Percentiles rank a stretch among this genome's conserved stretches.
These are phyloP conservation scores for Orientallactaga sibirica DNA, from an alignment of 2,797 vertebrate species.

Conservation along the genomic window DNA sequence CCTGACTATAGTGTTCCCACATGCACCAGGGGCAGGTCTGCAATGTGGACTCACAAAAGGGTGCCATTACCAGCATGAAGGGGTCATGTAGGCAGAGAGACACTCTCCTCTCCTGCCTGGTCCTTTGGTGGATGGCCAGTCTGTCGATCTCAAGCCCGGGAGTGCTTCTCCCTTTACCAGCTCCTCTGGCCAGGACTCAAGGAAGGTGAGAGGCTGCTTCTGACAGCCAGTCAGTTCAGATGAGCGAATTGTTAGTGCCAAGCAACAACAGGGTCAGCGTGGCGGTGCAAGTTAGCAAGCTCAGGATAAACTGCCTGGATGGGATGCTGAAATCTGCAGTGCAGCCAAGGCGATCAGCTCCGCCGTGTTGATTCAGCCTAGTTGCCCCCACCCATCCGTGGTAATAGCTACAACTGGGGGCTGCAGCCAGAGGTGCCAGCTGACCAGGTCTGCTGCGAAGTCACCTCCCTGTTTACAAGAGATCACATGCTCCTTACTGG, in stretches of 20 bases:
- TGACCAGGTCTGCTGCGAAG: not conserved
- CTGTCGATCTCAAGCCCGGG: not conserved
- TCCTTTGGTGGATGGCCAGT: not conserved
- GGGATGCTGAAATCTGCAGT: not conserved
- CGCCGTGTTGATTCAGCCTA: not conserved
- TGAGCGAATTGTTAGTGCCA: not conserved
- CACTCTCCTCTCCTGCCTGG: not conserved
- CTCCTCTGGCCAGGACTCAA: not conserved
- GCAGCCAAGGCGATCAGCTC: not conserved
- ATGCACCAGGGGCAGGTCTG: not conserved
- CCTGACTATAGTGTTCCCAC: no score
- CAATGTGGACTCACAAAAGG: rapidly evolving
- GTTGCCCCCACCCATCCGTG: not conserved
- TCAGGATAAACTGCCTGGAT: not conserved
- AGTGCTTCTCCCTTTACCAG: not conserved
- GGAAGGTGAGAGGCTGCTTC: constrained; percentile 19
- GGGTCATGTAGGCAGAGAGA: not conserved
- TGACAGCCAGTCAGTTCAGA: not conserved
- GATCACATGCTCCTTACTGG: rapidly evolving
- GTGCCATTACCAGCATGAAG: not conserved
- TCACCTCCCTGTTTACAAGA: not conserved
- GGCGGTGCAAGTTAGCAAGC: not conserved
- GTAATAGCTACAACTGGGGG: not conserved
- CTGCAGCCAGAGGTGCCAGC: rapidly evolving
- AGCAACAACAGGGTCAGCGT: not conserved